Percentiles rank a stretch among this genome's conserved stretches.
These are phyloP conservation scores for Sinelater perroti DNA, from an alignment of 2,888 invertebrate genomes.

Conservation along the genomic window DNA sequence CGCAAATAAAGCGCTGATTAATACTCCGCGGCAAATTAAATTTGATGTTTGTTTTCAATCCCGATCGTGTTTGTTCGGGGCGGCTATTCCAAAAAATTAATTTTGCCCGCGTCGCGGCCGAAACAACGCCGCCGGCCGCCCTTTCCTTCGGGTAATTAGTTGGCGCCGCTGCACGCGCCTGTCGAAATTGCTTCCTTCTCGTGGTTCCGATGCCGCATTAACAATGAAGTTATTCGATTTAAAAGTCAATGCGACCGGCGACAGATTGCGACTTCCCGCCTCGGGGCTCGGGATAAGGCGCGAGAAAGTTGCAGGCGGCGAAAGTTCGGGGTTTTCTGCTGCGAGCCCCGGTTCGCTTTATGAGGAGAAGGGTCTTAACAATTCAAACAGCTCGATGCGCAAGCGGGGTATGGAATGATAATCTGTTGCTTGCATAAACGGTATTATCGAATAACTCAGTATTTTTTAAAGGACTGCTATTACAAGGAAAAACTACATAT, in stretches of 20 bases:
- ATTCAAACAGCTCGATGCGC: too few species aligned
- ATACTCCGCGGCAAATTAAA: slow-evolving; percentile 33
- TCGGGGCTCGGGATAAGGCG: background rate
- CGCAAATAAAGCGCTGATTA: slow-evolving; percentile 30
- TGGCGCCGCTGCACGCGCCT: background rate
- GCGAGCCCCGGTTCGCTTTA: too few species aligned
- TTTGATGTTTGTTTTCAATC: slow-evolving; percentile 34
- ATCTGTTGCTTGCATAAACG: too few species aligned
- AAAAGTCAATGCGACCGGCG: slow-evolving; percentile 19
- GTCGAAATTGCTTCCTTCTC: slow-evolving; percentile 11
- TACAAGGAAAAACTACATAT: too few species aligned
- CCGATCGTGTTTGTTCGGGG: slow-evolving; percentile 29
- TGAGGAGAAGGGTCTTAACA: too few species aligned
- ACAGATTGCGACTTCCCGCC: slow-evolving; percentile 14
- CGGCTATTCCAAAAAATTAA: slow-evolving; percentile 19
- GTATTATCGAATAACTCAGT: too few species aligned
- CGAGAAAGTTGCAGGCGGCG: slow-evolving; percentile 1
- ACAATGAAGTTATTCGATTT: slow-evolving; percentile 21
- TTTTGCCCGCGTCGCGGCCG: slow-evolving; percentile 6
- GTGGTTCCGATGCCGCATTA: slow-evolving; percentile 13
- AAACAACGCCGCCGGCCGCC: slow-evolving; percentile 1
- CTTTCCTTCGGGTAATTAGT: slow-evolving; percentile 5
- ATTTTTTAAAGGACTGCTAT: too few species aligned
- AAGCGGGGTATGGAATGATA: too few species aligned
- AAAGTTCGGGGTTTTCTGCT: too few species aligned